Evolutionary conservation across 2,888 invertebrate species (phyloP).

Genomic region (Sinelater perroti): DNA sequence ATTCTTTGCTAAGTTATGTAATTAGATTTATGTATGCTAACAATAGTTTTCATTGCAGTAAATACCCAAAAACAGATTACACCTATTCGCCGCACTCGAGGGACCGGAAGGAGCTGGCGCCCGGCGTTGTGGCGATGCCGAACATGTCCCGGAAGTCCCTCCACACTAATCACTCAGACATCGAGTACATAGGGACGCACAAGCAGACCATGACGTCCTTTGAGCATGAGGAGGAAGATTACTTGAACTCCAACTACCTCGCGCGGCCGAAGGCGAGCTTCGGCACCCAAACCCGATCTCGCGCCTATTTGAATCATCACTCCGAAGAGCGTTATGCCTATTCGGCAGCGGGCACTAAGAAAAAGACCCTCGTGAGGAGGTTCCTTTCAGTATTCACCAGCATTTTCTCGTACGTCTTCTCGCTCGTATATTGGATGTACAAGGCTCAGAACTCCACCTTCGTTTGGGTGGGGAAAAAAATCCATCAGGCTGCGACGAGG

Average conservation of each 20-base stretch:
- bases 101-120: constrained; percentile 80
- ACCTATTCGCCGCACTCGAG: constrained; percentile 86
- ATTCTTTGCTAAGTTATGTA: too few relatives aligned
- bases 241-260: not conserved
- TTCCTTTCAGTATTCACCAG: constrained; percentile 37
- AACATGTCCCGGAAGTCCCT: constrained; percentile 87
- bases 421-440: constrained; percentile 46
- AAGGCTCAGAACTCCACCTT: constrained; percentile 44
- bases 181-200: constrained; percentile 42
- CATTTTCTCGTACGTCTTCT: constrained; percentile 41
- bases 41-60: constrained; percentile 65
- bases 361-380: constrained; percentile 28
- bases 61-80: constrained; percentile 90
- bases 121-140: constrained; percentile 84
- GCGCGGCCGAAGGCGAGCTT: not conserved
- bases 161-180: constrained; percentile 46
- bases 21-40: not conserved
- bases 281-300: constrained; percentile 29
- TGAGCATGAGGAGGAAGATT: constrained; percentile 23
- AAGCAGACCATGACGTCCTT: constrained; percentile 50
- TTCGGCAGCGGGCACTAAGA: not conserved
- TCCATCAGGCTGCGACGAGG: constrained; percentile 53
- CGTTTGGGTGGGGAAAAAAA: constrained; percentile 48
- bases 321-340: constrained; percentile 30
- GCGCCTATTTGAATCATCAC: constrained; percentile 45